These are phyloP conservation scores for Larimichthys crocea DNA, from an alignment of 2,113 vertebrate species.

Conservation along the genomic window DNA sequence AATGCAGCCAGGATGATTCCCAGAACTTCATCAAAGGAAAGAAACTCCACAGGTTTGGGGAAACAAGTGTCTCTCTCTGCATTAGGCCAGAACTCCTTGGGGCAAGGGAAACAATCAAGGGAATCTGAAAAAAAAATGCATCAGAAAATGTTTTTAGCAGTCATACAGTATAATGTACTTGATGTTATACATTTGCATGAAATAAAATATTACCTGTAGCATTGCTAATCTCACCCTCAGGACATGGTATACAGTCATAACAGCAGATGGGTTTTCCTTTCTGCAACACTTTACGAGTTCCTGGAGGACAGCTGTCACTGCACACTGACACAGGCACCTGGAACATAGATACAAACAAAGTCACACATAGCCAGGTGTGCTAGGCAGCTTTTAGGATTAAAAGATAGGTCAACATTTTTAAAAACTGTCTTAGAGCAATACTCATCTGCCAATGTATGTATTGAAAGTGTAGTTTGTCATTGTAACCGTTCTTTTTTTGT, in stretches of 20 bases:
- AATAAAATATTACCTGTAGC: constrained; percentile 67
- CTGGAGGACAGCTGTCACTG: constrained; percentile 72
- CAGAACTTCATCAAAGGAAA: constrained; percentile 73
- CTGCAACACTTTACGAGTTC: constrained; percentile 75
- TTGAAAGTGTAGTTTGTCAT: no score
- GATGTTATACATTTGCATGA: background rate
- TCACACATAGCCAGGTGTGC: background rate
- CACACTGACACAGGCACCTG: constrained; percentile 80
- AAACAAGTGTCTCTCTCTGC: no score
- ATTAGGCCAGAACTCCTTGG: no score
- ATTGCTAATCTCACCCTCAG: constrained; percentile 83
- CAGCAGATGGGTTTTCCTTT: constrained; percentile 79
- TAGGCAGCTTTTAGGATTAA: background rate
- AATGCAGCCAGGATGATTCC: constrained; percentile 52
- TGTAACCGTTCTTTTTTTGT: background rate
- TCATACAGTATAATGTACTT: background rate
- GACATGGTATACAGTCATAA: constrained; percentile 77
- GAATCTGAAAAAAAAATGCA: background rate
- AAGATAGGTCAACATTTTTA: background rate
- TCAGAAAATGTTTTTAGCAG: background rate
- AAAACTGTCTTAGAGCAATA: background rate
- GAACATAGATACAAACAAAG: background rate
- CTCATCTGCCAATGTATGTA: no score
- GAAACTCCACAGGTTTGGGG: constrained; percentile 68
- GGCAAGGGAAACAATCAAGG: no score